Percentiles rank a stretch among this genome's conserved stretches.
phyloP scores from a whole-genome alignment of 1,140 invertebrate genomes.

The Drosophila chauvacae region DNA sequence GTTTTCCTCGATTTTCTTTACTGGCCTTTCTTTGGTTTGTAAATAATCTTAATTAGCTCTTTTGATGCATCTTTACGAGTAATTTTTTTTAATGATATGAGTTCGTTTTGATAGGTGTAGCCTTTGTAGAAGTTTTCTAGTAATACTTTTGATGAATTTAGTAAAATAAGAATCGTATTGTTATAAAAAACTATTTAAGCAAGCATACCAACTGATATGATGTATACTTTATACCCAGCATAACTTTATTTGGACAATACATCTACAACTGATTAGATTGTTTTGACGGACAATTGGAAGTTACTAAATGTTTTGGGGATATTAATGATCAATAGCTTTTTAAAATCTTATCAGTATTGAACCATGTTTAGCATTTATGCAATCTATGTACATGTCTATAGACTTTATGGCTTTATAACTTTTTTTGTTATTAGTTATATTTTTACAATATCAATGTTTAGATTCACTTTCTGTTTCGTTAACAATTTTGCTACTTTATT shows the following conservation, averaged over 20 bases:
- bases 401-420: background rate
- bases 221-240: background rate
- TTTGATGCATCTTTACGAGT: background rate
- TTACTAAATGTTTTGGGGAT: background rate
- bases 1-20: conserved; percentile 37
- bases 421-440: background rate
- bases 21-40: conserved; percentile 28
- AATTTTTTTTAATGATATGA: background rate
- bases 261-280: conserved; percentile 21
- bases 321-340: conserved; percentile 21
- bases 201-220: conserved; percentile 6
- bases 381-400: background rate
- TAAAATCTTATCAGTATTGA: background rate
- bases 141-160: background rate
- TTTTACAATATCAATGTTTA: conserved; percentile 9
- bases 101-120: background rate
- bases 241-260: conserved; percentile 1
- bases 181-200: background rate
- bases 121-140: background rate
- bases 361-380: background rate
- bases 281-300: conserved; percentile 13
- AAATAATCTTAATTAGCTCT: conserved; percentile 28
- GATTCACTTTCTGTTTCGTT: conserved; percentile 39
- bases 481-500: conserved; percentile 11
- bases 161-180: background rate